Evolutionary conservation across 1,140 invertebrate species (phyloP).

Genomic region (Coenobita brevimanus): DNA sequence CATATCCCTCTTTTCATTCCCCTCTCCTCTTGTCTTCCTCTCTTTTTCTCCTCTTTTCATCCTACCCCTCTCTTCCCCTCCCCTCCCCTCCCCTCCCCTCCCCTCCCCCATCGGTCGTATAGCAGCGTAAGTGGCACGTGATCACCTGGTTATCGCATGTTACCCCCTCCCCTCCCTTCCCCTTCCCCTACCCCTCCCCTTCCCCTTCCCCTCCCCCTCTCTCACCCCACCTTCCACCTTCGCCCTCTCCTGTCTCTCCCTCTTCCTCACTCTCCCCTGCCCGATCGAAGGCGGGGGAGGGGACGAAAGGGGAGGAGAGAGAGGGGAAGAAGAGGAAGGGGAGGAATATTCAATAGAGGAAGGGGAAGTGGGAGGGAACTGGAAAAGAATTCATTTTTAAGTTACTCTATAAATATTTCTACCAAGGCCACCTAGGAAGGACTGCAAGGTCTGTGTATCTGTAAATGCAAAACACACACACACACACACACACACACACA

Average conservation of each 20-base stretch:
- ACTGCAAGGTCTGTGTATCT: too few species aligned
- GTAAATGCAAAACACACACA: too few species aligned
- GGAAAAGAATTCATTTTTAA: too few species aligned
- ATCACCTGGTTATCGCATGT: not conserved
- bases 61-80: not conserved
- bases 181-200: not conserved
- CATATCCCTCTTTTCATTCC: not conserved
- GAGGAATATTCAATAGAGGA: too few species aligned
- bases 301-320: too few species aligned
- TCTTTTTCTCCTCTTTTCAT: not conserved
- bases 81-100: not conserved
- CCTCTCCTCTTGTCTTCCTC: not conserved
- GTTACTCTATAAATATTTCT: too few species aligned
- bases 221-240: not conserved
- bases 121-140: not conserved
- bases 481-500: too few species aligned
- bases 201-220: not conserved
- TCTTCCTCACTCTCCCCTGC: not conserved
- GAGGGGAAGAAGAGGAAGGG: too few species aligned
- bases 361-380: too few species aligned
- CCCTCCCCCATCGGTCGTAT: not conserved
- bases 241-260: not conserved
- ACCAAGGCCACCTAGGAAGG: too few species aligned
- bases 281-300: too few species aligned
- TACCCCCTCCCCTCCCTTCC: not conserved